Base-by-base conservation (phyloP, 1,140 invertebrate species). In the Drosophila takahashii region DNA sequence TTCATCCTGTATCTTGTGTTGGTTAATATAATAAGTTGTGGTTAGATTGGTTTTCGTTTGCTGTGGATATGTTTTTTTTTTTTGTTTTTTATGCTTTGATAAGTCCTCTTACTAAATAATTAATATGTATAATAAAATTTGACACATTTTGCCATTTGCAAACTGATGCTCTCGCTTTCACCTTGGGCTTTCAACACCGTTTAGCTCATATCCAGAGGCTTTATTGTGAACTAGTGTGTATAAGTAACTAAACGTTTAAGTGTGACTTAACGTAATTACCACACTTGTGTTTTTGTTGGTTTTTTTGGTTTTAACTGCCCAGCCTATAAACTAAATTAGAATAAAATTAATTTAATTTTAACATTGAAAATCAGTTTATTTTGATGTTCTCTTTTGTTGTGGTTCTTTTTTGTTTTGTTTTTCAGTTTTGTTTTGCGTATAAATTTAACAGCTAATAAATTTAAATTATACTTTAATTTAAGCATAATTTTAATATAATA, bases 321-420 rank as follows among this genome's bases (percentile, higher is more conserved):
- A 87, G 83, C 79, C 83, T 79, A 77, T 60, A 13, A 87, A 83
- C 79, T 79, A 83, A 76, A 83, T 74, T 66, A 53, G 57, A 86
- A 76, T 76, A 65, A 84, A 87, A 86, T 86, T 75, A 86, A 71
- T 64, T 75, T 81, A 81, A 67, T 79, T 89, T 89, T 84, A 89
- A 89, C 84, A 84, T 89, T 89, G 80, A 89, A 89, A 89, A 89
- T 89, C 85, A 80, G 60, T 89, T 89, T 89, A 84, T 84, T 87
- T 84, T 81, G 44, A 73, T 79, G 59, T 79, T 80, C 74, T 80
- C 57, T 78, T 62, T 83, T 81, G 48, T 80, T 71, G 56, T 79
- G 77, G 29, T 85, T 62, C 44, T 77, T 83, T 81, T 76, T 79
- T 52, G 22, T 53, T 59, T 41, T 54, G 60, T 59, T 75, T 65